Evolutionary conservation across 2,113 vertebrate genomes (phyloP).

Genomic region (Myrmecophaga tridactyla): DNA sequence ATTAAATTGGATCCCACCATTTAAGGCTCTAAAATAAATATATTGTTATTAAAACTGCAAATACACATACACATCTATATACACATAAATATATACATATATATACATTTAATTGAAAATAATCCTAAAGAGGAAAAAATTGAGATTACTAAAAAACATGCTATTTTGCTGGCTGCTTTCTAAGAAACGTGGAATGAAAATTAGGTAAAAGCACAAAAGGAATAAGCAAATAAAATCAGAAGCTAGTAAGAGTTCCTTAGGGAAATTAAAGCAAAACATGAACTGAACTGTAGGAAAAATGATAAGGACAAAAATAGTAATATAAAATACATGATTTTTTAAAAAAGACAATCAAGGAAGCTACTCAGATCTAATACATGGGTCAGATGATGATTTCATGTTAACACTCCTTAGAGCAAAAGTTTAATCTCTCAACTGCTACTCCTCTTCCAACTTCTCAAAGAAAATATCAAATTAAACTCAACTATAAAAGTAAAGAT

Average conservation of each 20-base stretch:
- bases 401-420: not conserved
- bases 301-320: not conserved
- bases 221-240: constrained; percentile 3
- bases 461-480: not conserved
- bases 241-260: not conserved
- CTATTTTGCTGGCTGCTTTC: not conserved
- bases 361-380: not conserved
- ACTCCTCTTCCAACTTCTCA: not conserved
- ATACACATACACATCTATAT: not conserved
- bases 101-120: not conserved
- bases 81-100: too few relatives aligned
- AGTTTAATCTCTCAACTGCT: not conserved
- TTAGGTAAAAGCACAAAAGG: not conserved
- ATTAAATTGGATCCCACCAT: not conserved
- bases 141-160: not conserved
- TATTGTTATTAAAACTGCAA: not conserved
- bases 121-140: not conserved
- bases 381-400: not conserved
- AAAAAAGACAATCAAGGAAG: not conserved
- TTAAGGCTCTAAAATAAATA: not conserved
- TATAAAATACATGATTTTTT: not conserved
- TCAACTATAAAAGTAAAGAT: not conserved
- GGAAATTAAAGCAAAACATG: not conserved
- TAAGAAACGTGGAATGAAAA: not conserved
- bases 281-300: not conserved